These are phyloP conservation scores for Athalia cordata DNA, from an alignment of 2,888 invertebrate genomes.

Conservation along the genomic window DNA sequence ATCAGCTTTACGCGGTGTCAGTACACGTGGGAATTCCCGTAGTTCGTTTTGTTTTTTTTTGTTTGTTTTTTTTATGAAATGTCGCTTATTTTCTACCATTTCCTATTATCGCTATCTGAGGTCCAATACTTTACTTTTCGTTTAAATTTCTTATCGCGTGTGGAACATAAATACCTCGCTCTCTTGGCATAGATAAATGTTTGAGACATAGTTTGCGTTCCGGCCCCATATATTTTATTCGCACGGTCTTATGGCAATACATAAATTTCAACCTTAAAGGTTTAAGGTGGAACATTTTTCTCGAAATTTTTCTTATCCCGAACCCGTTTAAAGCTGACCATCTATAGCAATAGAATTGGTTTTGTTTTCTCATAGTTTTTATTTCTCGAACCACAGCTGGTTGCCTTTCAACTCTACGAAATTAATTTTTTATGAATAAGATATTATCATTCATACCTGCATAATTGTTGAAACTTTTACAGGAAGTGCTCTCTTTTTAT, in stretches of 20 bases:
- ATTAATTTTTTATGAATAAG: too few species aligned
- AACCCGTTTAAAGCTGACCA: not conserved
- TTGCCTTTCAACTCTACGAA: too few species aligned
- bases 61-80: not conserved
- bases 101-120: too few species aligned
- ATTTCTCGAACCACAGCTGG: too few species aligned
- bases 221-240: slow-evolving; percentile 8
- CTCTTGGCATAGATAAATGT: not conserved
- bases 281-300: slow-evolving; percentile 14
- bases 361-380: too few species aligned
- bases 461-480: too few species aligned
- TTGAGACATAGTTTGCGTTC: not conserved
- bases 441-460: too few species aligned
- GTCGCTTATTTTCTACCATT: not conserved
- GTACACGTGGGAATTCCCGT: too few species aligned
- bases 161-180: slow-evolving; percentile 1
- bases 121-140: not conserved
- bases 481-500: too few species aligned
- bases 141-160: slow-evolving; percentile 9
- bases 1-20: too few species aligned
- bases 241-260: not conserved
- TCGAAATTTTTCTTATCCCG: not conserved
- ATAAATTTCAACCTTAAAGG: slow-evolving; percentile 23
- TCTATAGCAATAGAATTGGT: too few species aligned
- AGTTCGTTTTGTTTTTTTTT: too few species aligned